A percentile compares a stretch with the other conserved stretches of the same genome.
phyloP scores from a whole-genome alignment of 2,797 vertebrate species.

The Agapornis canus region DNA sequence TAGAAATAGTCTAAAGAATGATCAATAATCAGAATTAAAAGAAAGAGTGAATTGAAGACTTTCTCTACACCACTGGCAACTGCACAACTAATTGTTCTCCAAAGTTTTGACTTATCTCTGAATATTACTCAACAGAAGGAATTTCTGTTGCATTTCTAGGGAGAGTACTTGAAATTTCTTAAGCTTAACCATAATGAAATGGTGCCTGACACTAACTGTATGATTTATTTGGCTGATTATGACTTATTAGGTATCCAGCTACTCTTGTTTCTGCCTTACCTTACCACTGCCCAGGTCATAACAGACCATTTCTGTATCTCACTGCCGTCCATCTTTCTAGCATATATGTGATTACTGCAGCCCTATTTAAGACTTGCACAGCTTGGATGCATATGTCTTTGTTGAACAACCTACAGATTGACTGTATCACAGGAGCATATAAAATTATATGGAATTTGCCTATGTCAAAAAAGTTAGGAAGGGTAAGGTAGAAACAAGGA shows the following conservation, averaged over 20 bases:
- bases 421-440: not conserved
- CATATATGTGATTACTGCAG: not conserved
- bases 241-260: not conserved
- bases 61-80: not conserved
- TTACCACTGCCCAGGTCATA: not conserved
- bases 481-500: not conserved
- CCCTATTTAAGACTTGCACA: accelerated
- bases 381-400: not conserved
- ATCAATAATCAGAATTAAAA: not conserved
- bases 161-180: not conserved
- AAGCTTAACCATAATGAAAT: not conserved
- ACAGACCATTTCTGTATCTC: not conserved
- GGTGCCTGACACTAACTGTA: not conserved
- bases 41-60: not conserved
- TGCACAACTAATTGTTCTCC: not conserved
- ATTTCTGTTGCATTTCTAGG: not conserved
- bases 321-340: not conserved
- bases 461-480: not conserved
- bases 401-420: not conserved
- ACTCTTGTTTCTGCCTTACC: not conserved
- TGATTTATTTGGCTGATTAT: not conserved
- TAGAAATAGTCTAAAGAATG: not conserved
- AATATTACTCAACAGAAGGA: not conserved
- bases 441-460: not conserved
- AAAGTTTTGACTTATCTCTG: not conserved